Evolutionary conservation across 2,888 invertebrate species (phyloP), one percentile per base, ranked within the genome.

Genomic region (Lasius platythorax): DNA sequence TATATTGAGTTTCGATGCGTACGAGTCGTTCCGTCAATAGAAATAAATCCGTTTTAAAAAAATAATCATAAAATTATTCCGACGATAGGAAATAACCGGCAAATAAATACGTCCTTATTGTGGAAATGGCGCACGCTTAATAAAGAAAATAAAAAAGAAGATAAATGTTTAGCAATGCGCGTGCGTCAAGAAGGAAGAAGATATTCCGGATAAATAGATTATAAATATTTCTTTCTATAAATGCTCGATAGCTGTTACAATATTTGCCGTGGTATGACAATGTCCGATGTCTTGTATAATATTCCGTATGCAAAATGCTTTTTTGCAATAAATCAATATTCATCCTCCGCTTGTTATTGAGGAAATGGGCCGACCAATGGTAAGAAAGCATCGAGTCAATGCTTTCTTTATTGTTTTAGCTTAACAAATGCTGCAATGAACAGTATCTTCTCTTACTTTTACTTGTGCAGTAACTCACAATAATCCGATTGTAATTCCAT

Each of bases 251-350:
- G 15, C 56, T 72, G 61, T 46, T 73, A 46, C 23, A 61, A 43
- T 81, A 72, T 72, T 46, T 61, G 33, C 23, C 15, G 11, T 15
- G 37, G 53, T 12, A 46, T 15, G 23, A 23, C 18, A 53, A 66
- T 76, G 30, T 68, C 70, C 30, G 70, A 40, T 12, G 6, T 63
- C 30, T 58, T 30, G 12, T 33, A 11, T 61, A 33, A 79, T 15
- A 23, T 58, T 61, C 15, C 33, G 8, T 79, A 61, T 33, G 37
- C 46, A 6, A 68, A 58, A 78, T n/a, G 43, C 18, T n/a, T 61
- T 61, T 81, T 61, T 61, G 15, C 46, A 46, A 81, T 73, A 73
- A 73, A 81, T 81, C 73, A 72, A 81, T 81, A 72, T 73, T 81
- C 46, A 72, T 81, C 33, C 37, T 1, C n/a, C 33, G 23, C 15